Conservation (phyloP, 2,797 vertebrate genomes). For the Erpetoichthys calabaricus region DNA sequence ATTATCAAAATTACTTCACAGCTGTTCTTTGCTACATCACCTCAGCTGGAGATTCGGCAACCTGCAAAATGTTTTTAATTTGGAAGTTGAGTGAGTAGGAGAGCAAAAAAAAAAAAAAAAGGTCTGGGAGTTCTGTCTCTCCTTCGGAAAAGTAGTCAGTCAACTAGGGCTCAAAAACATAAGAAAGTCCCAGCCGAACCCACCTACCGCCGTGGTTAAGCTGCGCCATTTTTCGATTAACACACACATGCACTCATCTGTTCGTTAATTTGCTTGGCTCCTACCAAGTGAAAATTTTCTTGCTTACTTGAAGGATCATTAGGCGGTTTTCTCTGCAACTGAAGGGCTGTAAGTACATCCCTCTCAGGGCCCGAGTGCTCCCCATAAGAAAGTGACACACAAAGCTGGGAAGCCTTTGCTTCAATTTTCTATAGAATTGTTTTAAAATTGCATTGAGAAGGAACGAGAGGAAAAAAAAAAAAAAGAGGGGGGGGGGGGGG, state of each 20-base stretch:
- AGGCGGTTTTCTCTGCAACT: slow-evolving; percentile 27
- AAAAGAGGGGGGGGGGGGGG: slow-evolving; percentile 25
- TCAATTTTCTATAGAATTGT: slow-evolving; percentile 47
- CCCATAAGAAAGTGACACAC: slow-evolving; percentile 19
- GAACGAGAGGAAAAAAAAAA: slow-evolving; percentile 15
- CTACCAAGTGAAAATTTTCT: slow-evolving; percentile 25
- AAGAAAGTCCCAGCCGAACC: slow-evolving; percentile 20
- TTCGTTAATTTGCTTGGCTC: slow-evolving; percentile 27
- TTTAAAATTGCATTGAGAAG: slow-evolving; percentile 46
- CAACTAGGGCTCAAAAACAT: slow-evolving; percentile 27
- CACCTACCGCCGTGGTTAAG: slow-evolving; percentile 18
- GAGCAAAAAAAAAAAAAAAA: slow-evolving; percentile 16
- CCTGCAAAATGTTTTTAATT: slow-evolving; percentile 71
- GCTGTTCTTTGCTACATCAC: slow-evolving; percentile 86
- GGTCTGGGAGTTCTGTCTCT: slow-evolving; percentile 4
- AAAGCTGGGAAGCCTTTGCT: slow-evolving; percentile 21
- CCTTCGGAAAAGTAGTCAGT: slow-evolving; percentile 23
- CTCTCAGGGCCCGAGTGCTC: slow-evolving; percentile 20
- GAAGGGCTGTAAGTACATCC: slow-evolving; percentile 24
- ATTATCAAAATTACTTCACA: slow-evolving; percentile 98
- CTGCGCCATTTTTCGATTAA: slow-evolving; percentile 12
- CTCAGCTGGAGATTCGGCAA: slow-evolving; percentile 77
- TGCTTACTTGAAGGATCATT: slow-evolving; percentile 30
- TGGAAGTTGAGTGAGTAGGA: slow-evolving; percentile 47
- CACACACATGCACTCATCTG: slow-evolving; percentile 21